Evolutionary conservation across 2,797 vertebrate genomes (phyloP), one percentile per base, ranked within the genome.

Genomic region (Notamacropus eugenii): DNA sequence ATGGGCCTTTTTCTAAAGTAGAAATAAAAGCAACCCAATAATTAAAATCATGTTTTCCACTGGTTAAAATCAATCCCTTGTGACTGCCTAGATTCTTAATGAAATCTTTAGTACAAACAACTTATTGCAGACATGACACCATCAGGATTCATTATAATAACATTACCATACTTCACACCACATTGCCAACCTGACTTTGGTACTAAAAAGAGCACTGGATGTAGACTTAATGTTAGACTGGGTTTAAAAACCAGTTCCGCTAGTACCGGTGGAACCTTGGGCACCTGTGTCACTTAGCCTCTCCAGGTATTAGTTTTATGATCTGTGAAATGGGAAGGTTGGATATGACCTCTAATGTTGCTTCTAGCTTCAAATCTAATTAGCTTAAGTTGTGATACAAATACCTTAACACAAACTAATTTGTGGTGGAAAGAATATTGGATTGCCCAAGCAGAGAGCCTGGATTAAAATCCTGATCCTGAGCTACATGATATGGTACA

Each of bases 21-120:
- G 94, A 96, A 95, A 97, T 96, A 97, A 97, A 97, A 58, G 95
- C 58, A 96, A 91, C 93, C 94, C 94, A 92, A 62, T 94, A 97
- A 97, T 98, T 97, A 97, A 97, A 97, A 94, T 95, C 96, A 97
- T 96, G 95, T 93, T 98, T 97, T 97, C 93, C 93, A 27, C 96
- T 96, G 24, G 22, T 50, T 87, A 50, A 50, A 87, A 87, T 50
- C 74, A 50, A 87, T 87, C 40, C 22, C 74, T 50, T 46, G 0
- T 87, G 40, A 46, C 40, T 95, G 96, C 93, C 90, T 82, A 74
- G 90, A 94, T 97, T 94, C 96, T 92, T 67, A 92, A 87, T 13
- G 50, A 97, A 96, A 97, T 91, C 97, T 97, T 97, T 95, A 97
- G 94, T 95, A 93, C 27, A 62, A 96, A 93, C 90, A 56, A 93